Evolutionary conservation across 1,140 invertebrate species (phyloP).

Genomic region (Wiebesia pumilae): DNA sequence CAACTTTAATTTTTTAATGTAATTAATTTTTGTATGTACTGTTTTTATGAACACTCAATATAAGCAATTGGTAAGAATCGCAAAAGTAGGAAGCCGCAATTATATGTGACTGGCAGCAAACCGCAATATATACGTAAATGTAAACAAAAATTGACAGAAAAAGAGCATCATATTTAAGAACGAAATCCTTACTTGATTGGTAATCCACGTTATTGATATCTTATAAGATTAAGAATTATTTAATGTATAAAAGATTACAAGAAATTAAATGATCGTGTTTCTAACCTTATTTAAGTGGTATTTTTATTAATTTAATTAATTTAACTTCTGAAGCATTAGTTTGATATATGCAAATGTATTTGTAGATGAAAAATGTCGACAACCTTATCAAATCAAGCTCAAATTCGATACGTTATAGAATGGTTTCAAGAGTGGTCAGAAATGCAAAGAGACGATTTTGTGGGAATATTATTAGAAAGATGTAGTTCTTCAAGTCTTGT

Average conservation of each 20-base stretch:
- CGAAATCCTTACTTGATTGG: slow-evolving; percentile 26
- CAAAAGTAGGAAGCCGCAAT: slow-evolving; percentile 26
- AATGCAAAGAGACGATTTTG: slow-evolving; percentile 88
- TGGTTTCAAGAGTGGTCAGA: slow-evolving; percentile 94
- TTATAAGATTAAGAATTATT: not conserved
- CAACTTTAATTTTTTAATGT: not conserved
- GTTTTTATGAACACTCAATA: not conserved
- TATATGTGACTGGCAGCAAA: slow-evolving; percentile 34
- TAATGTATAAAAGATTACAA: not conserved
- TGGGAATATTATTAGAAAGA: slow-evolving; percentile 84
- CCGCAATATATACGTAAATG: slow-evolving; percentile 42
- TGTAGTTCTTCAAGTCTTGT: slow-evolving; percentile 78
- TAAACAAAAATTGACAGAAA: slow-evolving; percentile 47
- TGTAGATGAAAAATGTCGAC: slow-evolving; percentile 68
- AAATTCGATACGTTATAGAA: slow-evolving; percentile 85
- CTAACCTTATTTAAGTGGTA: slow-evolving; percentile 38
- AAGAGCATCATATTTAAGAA: not conserved
- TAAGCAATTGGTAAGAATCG: not conserved
- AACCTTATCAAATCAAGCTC: slow-evolving; percentile 79
- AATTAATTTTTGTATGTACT: not conserved
- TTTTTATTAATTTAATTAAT: slow-evolving; percentile 32
- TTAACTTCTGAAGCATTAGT: not conserved
- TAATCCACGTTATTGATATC: slow-evolving; percentile 8
- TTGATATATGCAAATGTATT: slow-evolving; percentile 34
- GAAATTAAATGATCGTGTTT: slow-evolving; percentile 28